Conservation (phyloP, 2,888 invertebrate species). For the Tetragonula carbonaria region DNA sequence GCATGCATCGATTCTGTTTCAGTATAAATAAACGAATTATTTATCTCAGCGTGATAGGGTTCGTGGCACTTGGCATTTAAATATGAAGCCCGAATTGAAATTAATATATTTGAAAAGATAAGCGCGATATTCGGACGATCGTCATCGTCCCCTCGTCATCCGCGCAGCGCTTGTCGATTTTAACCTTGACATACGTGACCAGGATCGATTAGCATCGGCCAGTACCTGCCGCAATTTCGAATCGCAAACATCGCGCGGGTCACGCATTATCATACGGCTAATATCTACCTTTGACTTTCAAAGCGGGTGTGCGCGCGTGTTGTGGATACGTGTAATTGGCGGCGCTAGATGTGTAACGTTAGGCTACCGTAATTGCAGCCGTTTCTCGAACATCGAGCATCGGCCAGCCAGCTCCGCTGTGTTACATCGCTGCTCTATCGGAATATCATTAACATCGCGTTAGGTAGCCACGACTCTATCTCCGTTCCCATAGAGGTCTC, state of each 20-base stretch:
- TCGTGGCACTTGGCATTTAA: no score
- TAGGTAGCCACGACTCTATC: slow-evolving; percentile 23
- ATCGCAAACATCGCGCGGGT: slow-evolving; percentile 32
- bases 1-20: no score
- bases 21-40: no score
- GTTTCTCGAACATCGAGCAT: slow-evolving; percentile 19
- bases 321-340: slow-evolving; percentile 40
- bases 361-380: slow-evolving; percentile 47
- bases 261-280: slow-evolving; percentile 48
- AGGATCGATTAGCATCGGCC: slow-evolving; percentile 51
- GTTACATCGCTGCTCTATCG: slow-evolving; percentile 25
- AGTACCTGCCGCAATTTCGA: slow-evolving; percentile 43
- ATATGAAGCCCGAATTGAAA: no score
- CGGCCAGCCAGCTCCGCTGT: slow-evolving; percentile 18
- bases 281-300: slow-evolving; percentile 35
- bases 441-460: slow-evolving; percentile 41
- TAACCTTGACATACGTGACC: slow-evolving; percentile 60
- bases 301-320: slow-evolving; percentile 9
- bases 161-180: not conserved
- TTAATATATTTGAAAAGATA: not conserved
- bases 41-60: no score
- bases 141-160: no score
- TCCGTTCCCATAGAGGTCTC: not conserved
- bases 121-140: not conserved
- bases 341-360: slow-evolving; percentile 41